Percentiles rank a stretch among this genome's conserved stretches.
Conservation (phyloP, 2,113 vertebrate genomes). For the Catharus bicknelli region DNA sequence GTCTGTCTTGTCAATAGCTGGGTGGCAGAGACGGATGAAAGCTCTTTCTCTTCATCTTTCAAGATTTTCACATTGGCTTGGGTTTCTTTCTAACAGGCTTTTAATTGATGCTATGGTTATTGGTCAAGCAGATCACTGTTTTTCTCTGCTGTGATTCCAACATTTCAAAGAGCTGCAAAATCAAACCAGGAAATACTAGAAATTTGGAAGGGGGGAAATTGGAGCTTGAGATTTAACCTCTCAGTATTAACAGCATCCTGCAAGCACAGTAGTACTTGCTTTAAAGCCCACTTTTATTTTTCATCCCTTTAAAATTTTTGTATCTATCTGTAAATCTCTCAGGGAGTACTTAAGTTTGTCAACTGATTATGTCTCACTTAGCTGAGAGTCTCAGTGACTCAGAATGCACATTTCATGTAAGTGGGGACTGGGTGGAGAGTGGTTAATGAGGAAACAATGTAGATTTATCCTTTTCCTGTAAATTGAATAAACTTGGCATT, state of each 20-base stretch:
- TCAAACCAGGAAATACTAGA: background rate
- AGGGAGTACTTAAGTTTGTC: background rate
- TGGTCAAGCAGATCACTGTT: background rate
- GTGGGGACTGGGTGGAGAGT: background rate
- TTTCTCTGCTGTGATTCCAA: background rate
- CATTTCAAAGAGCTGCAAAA: background rate
- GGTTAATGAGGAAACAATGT: background rate
- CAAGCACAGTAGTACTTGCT: background rate
- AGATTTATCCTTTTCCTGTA: constrained; percentile 11
- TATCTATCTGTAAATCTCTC: background rate
- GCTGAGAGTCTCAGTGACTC: background rate
- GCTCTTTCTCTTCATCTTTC: background rate
- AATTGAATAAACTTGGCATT: background rate
- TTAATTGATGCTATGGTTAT: background rate
- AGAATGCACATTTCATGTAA: background rate
- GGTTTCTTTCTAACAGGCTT: background rate
- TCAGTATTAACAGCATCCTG: background rate
- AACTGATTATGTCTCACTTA: background rate
- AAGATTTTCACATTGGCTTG: background rate
- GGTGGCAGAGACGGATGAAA: background rate
- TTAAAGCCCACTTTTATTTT: background rate
- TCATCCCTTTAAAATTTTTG: background rate
- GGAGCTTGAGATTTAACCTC: background rate
- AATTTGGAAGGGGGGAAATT: background rate
- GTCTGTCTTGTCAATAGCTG: background rate